Evolutionary conservation across 2,888 invertebrate species (phyloP).

Genomic region (Dinocampus coccinellae): DNA sequence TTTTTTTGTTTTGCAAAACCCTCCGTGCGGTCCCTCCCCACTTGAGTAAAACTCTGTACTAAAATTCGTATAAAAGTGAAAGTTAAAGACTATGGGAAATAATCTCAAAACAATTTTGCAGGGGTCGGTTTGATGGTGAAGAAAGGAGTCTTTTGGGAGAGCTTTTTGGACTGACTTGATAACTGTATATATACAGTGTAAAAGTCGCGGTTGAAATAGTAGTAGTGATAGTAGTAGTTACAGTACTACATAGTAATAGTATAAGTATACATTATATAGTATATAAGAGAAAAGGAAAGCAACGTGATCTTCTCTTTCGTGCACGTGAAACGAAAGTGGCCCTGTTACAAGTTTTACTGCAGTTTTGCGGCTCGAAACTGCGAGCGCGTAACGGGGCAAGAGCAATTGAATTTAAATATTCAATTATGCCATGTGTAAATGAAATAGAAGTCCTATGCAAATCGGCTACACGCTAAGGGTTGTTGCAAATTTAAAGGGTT

Average conservation of each 20-base stretch:
- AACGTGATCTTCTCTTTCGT: background rate
- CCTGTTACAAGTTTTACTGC: constrained; percentile 70
- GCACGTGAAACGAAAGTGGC: constrained; percentile 62
- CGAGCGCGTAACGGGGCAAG: constrained; percentile 64
- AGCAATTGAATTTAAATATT: constrained; percentile 71
- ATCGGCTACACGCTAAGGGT: constrained; percentile 69
- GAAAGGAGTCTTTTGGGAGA: constrained; percentile 12
- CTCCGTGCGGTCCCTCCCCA: too few species aligned
- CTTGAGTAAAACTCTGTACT: background rate
- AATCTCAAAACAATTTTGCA: constrained; percentile 27
- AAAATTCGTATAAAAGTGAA: background rate
- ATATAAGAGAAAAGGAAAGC: constrained; percentile 17
- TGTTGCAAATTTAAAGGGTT: constrained; percentile 70
- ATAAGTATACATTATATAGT: too few species aligned
- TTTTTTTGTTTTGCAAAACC: background rate
- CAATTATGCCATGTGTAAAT: constrained; percentile 73
- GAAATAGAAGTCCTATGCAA: constrained; percentile 73
- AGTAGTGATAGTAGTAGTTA: too few species aligned
- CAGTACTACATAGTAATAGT: too few species aligned
- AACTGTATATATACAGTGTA: background rate
- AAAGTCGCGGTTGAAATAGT: too few species aligned
- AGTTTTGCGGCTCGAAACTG: constrained; percentile 70
- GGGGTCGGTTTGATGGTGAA: constrained; percentile 34
- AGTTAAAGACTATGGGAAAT: constrained; percentile 10
- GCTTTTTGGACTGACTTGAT: constrained; percentile 1